These are phyloP conservation scores for Varanus komodoensis DNA, from an alignment of 2,113 vertebrate species.

Conservation along the genomic window DNA sequence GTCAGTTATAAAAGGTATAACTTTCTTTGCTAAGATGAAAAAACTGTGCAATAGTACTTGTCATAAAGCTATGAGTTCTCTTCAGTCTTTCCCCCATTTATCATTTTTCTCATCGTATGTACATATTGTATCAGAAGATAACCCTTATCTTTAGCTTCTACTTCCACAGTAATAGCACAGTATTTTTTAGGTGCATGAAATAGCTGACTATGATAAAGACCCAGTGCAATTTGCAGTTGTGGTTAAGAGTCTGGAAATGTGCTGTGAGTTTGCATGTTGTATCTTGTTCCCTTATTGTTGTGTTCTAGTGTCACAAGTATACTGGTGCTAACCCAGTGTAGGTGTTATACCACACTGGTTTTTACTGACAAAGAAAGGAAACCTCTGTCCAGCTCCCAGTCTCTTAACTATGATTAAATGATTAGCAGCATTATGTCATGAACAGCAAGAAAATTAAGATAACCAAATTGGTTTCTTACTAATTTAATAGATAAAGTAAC, in stretches of 20 bases:
- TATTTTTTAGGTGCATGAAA: background rate
- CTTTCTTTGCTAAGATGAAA: background rate
- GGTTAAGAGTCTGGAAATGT: background rate
- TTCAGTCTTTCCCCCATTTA: background rate
- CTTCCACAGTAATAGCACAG: background rate
- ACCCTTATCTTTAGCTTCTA: background rate
- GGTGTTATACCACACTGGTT: background rate
- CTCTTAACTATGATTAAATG: slow-evolving; percentile 12
- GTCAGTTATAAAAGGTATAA: background rate
- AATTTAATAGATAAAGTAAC: slow-evolving; percentile 69
- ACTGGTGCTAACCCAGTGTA: background rate
- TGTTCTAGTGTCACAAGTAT: background rate
- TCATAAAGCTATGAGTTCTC: background rate
- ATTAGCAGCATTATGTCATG: background rate
- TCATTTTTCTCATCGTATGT: background rate
- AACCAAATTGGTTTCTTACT: slow-evolving; percentile 18
- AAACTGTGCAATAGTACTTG: background rate
- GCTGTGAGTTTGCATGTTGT: background rate
- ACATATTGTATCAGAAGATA: background rate
- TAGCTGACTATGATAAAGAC: background rate
- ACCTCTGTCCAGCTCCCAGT: background rate
- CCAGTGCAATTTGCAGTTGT: background rate
- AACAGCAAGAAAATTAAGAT: background rate
- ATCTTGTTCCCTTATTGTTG: background rate
- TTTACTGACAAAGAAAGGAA: background rate